Evolutionary conservation across 1,140 invertebrate genomes (phyloP).

Genomic region (Caenorhabditis latens): DNA sequence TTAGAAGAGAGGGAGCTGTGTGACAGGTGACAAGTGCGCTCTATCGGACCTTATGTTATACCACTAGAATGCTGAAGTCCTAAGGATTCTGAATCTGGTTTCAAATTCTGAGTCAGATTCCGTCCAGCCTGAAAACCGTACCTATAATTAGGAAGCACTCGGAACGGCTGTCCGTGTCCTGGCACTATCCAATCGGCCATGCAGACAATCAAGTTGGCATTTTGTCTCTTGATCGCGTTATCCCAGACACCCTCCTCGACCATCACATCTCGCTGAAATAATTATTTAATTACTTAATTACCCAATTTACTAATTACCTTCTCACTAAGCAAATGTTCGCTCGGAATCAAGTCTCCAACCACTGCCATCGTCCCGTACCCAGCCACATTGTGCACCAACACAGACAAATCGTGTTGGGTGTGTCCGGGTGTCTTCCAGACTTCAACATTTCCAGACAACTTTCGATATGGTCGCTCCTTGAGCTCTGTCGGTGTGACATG

Average conservation of each 20-base stretch:
- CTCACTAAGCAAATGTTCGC: conserved; percentile 68
- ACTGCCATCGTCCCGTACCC: conserved; percentile 73
- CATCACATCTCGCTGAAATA: conserved; percentile 64
- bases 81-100: no score
- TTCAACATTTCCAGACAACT: conserved; percentile 71
- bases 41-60: no score
- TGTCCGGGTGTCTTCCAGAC: conserved; percentile 75
- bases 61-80: no score
- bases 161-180: conserved; percentile 72
- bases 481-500: conserved; percentile 72
- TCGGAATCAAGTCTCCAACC: conserved; percentile 72
- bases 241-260: conserved; percentile 73
- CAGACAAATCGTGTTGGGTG: conserved; percentile 72
- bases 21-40: no score
- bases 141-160: conserved; percentile 72
- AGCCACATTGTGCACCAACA: conserved; percentile 73
- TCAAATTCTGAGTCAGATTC: no score
- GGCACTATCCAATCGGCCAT: conserved; percentile 75
- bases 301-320: conserved; percentile 54
- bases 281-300: neutral
- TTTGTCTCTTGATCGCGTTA: conserved; percentile 73
- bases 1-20: no score
- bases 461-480: conserved; percentile 72
- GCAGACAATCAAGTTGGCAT: conserved; percentile 74
- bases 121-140: neutral